Base-by-base conservation (phyloP, 2,113 vertebrate genomes). In the Cololabis saira region DNA sequence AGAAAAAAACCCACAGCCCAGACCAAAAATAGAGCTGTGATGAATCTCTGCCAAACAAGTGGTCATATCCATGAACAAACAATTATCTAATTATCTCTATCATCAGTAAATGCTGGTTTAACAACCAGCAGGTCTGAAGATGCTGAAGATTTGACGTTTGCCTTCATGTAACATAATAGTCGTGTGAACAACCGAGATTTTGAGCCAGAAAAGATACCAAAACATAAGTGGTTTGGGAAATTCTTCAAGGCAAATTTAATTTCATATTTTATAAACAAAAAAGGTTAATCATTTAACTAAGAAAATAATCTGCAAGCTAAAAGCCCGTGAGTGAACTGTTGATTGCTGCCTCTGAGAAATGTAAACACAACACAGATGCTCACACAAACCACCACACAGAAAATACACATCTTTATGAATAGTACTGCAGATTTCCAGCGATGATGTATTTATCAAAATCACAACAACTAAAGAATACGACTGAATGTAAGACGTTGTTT, bases 281-380 rank as follows among this genome's bases (percentile, higher is more conserved):
- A 11, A 14, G 41, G 17, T 4, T 13, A 41, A 54, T 30, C 12
- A 14, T 37, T 60, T 37, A 53, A 11, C 10, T 43, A 16, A 13
- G 10, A 17, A 57, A 71, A 43, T 48, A 19, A 27, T 5, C 45
- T 53, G 24, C 18, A 13, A 19, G 30, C 43, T 14, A 41, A 27
- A 24, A n/a, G 17, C 40, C 27, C 33, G 5, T 48, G 14, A 55
- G 47, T 17, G 22, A 43, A 17, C 3, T 3, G 14, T 30, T 51
- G n/a, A 15, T 33, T 47, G 41, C 13, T 40, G 53, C 40, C 13
- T 22, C 33, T 0, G 18, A 52, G 37, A 52, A 33, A 67, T 47
- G 54, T 44, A 71, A 71, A 74, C 52, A 24, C 14, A 64, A 56
- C 14, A 16, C 3, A 62, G 33, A 55, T 30, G 21, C 18, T 62